phyloP scores from a whole-genome alignment of 2,888 invertebrate genomes.

The Aricia artaxerxes region DNA sequence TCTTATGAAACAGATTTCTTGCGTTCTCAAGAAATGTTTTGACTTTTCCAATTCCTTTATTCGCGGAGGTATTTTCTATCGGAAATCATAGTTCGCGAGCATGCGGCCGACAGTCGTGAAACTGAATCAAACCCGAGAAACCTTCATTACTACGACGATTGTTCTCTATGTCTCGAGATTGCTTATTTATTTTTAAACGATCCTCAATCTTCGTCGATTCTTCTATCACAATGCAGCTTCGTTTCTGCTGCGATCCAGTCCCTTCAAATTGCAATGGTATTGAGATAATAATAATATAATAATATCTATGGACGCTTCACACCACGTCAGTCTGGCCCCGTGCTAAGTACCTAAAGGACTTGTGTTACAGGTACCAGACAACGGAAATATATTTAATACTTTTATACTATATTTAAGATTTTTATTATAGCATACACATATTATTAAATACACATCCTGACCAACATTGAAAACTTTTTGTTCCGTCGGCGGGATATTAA shows the following conservation, averaged over 20 bases:
- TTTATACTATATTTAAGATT: no score
- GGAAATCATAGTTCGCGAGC: slow-evolving; percentile 26
- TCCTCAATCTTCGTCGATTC: neutral
- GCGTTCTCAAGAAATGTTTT: neutral
- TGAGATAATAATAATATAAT: no score
- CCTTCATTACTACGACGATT: slow-evolving; percentile 34
- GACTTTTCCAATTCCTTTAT: neutral
- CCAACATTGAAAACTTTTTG: no score
- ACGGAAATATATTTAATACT: no score
- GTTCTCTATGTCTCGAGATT: slow-evolving; percentile 25
- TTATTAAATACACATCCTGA: no score
- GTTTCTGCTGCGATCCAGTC: neutral
- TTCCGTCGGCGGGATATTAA: no score
- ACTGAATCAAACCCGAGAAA: slow-evolving; percentile 35
- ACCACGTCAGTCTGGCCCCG: no score
- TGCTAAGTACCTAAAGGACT: no score
- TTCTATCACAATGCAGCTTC: neutral
- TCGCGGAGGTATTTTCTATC: slow-evolving; percentile 4
- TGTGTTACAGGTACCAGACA: no score
- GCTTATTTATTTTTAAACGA: slow-evolving; percentile 18
- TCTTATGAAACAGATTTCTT: neutral
- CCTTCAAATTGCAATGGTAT: neutral
- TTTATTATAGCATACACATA: no score
- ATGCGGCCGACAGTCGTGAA: slow-evolving; percentile 37
- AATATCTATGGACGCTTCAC: no score